phyloP scores from a whole-genome alignment of 2,888 invertebrate genomes.

The Chrysodeixis includens region DNA sequence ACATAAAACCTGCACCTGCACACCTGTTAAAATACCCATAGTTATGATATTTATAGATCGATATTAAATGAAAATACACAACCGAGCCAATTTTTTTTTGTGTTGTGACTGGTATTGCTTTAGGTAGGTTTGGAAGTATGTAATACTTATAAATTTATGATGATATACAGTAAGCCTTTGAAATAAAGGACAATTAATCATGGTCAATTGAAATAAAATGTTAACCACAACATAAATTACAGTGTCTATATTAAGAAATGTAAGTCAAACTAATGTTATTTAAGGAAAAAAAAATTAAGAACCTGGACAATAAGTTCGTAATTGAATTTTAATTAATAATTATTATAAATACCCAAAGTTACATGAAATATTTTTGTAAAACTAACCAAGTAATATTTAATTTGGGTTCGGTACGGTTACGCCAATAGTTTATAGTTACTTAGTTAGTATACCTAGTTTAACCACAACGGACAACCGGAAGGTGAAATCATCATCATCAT shows the following conservation, averaged over 20 bases:
- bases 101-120: too few relatives aligned
- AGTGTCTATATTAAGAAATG: too few relatives aligned
- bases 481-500: too few relatives aligned
- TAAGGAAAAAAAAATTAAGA: background rate
- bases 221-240: too few relatives aligned
- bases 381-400: background rate
- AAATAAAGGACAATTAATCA: too few relatives aligned
- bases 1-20: slow-evolving; percentile 45
- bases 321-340: background rate
- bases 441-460: too few relatives aligned
- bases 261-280: background rate
- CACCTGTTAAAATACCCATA: slow-evolving; percentile 28
- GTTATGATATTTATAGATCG: background rate
- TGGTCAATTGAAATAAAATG: too few relatives aligned
- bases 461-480: too few relatives aligned
- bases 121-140: too few relatives aligned
- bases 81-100: too few relatives aligned
- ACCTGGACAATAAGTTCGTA: background rate
- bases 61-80: too few relatives aligned
- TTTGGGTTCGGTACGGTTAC: background rate
- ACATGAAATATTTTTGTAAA: background rate
- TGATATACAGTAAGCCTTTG: background rate
- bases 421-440: too few relatives aligned
- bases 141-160: background rate
- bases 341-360: background rate